phyloP scores from a whole-genome alignment of 1,140 invertebrate species.

The Triops cancriformis region DNA sequence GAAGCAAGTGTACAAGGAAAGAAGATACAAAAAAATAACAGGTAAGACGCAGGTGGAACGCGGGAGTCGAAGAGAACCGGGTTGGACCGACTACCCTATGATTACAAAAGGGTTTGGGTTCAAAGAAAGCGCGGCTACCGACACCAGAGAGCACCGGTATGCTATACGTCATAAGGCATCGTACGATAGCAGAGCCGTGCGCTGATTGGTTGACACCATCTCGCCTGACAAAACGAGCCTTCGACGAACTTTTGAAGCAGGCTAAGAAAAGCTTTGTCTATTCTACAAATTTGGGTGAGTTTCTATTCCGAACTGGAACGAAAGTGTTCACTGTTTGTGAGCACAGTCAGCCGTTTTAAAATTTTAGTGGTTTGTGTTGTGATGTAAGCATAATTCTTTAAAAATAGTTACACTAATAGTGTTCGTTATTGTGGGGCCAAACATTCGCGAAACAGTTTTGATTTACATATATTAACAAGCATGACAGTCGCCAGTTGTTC shows the following conservation, averaged over 20 bases:
- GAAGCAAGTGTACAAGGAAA: neutral
- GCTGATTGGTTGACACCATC: neutral
- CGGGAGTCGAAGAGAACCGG: neutral
- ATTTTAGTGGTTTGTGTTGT: neutral
- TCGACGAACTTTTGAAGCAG: conserved; percentile 3
- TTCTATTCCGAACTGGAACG: neutral
- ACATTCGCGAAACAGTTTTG: neutral
- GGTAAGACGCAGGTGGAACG: neutral
- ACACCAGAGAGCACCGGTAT: neutral
- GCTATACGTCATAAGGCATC: neutral
- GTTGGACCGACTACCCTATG: neutral
- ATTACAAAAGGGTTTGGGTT: neutral
- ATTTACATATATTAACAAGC: neutral
- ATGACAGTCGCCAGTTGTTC: neutral
- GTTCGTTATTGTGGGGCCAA: neutral
- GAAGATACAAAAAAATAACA: neutral
- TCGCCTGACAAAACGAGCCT: neutral
- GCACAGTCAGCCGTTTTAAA: neutral
- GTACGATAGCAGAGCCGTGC: neutral
- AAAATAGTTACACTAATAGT: neutral
- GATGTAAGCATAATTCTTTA: neutral
- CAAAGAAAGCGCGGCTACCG: neutral
- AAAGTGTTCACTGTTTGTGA: neutral
- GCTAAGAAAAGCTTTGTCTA: neutral
- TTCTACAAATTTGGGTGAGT: conserved; percentile 2